Evolutionary conservation across 37 sponge, comb jelly and placozoan species (phyloP).

Genomic region (Ianthella basta): DNA sequence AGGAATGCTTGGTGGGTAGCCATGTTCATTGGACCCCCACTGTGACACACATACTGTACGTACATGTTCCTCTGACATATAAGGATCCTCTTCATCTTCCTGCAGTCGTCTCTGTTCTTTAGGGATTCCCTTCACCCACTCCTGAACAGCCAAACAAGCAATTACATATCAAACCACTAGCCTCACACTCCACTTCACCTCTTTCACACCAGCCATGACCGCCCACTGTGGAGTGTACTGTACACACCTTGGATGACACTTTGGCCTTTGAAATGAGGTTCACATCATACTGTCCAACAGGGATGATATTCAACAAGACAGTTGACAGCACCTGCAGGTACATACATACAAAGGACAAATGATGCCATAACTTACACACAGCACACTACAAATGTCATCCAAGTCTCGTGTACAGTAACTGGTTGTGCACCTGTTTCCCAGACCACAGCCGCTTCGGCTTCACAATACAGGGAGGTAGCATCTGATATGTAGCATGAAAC

Average conservation of each 20-base stretch:
- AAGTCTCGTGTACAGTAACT: too few species aligned
- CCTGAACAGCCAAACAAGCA: background rate
- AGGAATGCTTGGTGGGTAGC: too few species aligned
- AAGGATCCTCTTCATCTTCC: background rate
- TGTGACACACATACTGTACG: too few species aligned
- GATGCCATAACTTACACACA: too few species aligned
- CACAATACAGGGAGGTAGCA: conserved; percentile 78
- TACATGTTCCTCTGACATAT: conserved; percentile 16
- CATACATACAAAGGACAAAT: too few species aligned
- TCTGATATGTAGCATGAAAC: conserved; percentile 17
- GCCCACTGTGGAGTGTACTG: background rate
- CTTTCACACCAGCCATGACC: too few species aligned
- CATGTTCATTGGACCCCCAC: too few species aligned
- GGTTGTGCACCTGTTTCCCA: conserved; percentile 89
- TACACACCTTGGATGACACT: conserved; percentile 60
- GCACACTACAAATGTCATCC: too few species aligned
- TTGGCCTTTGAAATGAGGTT: conserved; percentile 83
- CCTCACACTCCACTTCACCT: too few species aligned
- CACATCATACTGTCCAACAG: conserved; percentile 51
- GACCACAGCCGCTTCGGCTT: conserved; percentile 90
- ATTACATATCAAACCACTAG: too few species aligned
- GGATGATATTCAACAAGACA: conserved; percentile 81
- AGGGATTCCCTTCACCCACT: conserved; percentile 15
- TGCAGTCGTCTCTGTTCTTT: background rate
- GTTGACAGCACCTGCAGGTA: conserved; percentile 77